Percentiles rank a stretch among this genome's conserved stretches.
phyloP scores from a whole-genome alignment of 2,888 invertebrate genomes.

The Troilus luridus region DNA sequence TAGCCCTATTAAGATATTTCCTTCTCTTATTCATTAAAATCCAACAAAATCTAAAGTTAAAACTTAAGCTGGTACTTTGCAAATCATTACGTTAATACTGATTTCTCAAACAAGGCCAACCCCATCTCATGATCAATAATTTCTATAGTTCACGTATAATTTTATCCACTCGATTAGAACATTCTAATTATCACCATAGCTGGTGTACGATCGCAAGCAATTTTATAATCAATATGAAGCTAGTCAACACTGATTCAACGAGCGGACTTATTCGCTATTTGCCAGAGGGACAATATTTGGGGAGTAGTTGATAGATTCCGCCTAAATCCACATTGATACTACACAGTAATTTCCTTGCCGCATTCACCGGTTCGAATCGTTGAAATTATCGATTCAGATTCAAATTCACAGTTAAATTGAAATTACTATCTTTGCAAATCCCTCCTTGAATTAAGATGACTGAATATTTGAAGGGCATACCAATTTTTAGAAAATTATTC shows the following conservation, averaged over 20 bases:
- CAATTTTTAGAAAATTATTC: no score
- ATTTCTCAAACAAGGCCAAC: background rate
- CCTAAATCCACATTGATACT: slow-evolving; percentile 1
- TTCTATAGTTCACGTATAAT: no score
- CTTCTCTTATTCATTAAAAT: no score
- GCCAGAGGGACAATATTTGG: background rate
- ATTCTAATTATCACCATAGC: background rate
- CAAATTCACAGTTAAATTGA: no score
- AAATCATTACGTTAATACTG: background rate
- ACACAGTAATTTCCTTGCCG: background rate
- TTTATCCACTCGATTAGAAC: background rate
- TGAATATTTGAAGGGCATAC: no score
- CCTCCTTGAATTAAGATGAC: no score
- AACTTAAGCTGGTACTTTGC: no score
- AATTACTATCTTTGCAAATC: no score
- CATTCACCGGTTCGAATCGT: background rate
- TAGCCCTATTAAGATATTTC: no score
- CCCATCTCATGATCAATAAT: no score
- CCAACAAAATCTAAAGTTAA: no score
- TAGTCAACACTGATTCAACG: background rate
- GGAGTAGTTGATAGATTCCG: background rate
- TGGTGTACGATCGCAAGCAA: background rate
- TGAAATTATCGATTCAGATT: no score
- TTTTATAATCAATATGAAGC: background rate
- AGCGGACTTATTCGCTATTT: background rate